Evolutionary conservation across 2,113 vertebrate genomes (phyloP), one percentile per base, ranked within the genome.

Genomic region (Alaudala cheleensis): DNA sequence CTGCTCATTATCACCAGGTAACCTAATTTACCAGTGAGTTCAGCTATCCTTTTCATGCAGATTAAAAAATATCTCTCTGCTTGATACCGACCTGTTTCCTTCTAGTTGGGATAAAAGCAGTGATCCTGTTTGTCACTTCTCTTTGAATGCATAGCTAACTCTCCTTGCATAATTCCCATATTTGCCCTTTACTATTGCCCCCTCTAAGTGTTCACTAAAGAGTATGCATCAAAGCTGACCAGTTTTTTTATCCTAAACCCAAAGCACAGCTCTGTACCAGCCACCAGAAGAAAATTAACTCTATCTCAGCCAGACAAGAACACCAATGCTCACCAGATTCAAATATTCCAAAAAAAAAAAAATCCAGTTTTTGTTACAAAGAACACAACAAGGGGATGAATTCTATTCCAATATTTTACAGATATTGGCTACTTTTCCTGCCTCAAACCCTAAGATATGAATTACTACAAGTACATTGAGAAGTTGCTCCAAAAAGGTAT

Each of bases 1-100:
- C 24, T 90, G 25, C 58, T 94, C 71, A 73, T 94, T 96, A 94
- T 82, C 86, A 62, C 58, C 49, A 69, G 45, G 70, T 93, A 93
- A 80, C 74, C 45, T 86, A 69, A 96, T 96, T 92, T 90, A 50
- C 78, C 71, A 70, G 10, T 1, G 10, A 82, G 39, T 76, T 70
- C 79, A 50, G 40, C 50, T 86, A 15, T 54, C 39, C 2, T 92
- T 86, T 61, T 24, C 31, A 45, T 42, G 19, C 12, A 77, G 66
- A 90, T 80, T 90, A 49, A 85, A 95, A 91, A 78, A 71, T 53
- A 58, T 15, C 12, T 93, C 49, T 71, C 79, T 42, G 15, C 13
- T 81, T 73, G 47, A 58, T 42, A 21, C 16, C 62, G 34, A 54
- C 14, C 7, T 49, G 6, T 49, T 81, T 71, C 34, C 6, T 78